Evolutionary conservation across 2,797 vertebrate species (phyloP).

Genomic region (Antennarius maculatus): DNA sequence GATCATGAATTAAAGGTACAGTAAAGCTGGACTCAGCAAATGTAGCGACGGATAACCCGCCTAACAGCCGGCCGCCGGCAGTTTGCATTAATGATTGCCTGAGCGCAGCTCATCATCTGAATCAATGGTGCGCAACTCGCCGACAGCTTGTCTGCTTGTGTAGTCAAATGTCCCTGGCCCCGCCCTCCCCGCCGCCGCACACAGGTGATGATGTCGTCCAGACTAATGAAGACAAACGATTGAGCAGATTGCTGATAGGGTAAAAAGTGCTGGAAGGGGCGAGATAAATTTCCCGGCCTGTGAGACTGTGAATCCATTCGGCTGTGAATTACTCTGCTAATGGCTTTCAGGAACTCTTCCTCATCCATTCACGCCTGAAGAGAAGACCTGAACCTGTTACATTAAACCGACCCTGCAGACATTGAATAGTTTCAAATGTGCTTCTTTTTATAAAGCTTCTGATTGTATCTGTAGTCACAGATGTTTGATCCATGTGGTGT

Average conservation of each 20-base stretch:
- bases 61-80: slow-evolving; percentile 29
- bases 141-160: slow-evolving; percentile 50
- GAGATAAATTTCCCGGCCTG: slow-evolving; percentile 25
- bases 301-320: slow-evolving; percentile 24
- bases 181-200: slow-evolving; percentile 1
- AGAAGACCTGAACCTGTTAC: neutral
- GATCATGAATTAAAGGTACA: neutral
- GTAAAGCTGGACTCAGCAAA: slow-evolving; percentile 4
- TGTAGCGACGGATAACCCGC: slow-evolving; percentile 40
- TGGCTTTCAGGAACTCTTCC: slow-evolving; percentile 27
- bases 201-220: slow-evolving; percentile 38
- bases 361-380: neutral
- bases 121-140: slow-evolving; percentile 18
- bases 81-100: slow-evolving; percentile 63
- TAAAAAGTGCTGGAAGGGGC: slow-evolving; percentile 25
- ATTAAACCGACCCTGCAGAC: neutral
- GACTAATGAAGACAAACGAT: slow-evolving; percentile 60
- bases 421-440: neutral
- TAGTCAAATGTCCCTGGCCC: slow-evolving; percentile 26
- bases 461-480: too few species aligned
- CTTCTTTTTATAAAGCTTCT: too few species aligned
- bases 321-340: slow-evolving; percentile 45
- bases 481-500: too few species aligned
- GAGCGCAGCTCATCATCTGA: slow-evolving; percentile 41
- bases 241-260: slow-evolving; percentile 24